Conservation (phyloP, 1,140 invertebrate genomes). For the Gonioctena quinquepunctata region DNA sequence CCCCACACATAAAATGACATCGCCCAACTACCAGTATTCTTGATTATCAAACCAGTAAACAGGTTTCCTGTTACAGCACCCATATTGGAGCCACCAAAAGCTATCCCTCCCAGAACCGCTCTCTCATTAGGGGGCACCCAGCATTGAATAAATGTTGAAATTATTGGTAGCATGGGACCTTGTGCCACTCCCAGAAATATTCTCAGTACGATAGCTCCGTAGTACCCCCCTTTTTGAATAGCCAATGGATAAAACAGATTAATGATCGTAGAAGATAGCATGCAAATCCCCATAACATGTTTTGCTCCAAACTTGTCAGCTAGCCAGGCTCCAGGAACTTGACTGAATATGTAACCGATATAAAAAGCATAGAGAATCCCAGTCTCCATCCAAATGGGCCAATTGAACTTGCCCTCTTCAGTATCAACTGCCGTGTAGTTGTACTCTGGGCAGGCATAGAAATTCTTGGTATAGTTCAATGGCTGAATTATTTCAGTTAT, state of each 20-base stretch:
- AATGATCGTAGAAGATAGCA: conserved; percentile 15
- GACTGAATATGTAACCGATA: conserved; percentile 20
- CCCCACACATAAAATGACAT: conserved; percentile 35
- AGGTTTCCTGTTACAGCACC: conserved; percentile 26
- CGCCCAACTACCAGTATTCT: conserved; percentile 15
- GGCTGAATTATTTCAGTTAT: conserved; percentile 29
- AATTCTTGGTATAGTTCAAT: not conserved
- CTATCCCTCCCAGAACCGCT: conserved; percentile 21
- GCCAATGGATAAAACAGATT: conserved; percentile 8
- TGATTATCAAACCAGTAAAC: conserved; percentile 25
- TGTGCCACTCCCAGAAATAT: conserved; percentile 15
- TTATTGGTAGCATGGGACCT: conserved; percentile 24
- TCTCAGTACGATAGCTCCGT: conserved; percentile 11
- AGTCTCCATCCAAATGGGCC: conserved; percentile 1
- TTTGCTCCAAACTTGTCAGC: conserved; percentile 28
- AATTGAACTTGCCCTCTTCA: conserved; percentile 19
- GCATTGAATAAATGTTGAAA: conserved; percentile 24
- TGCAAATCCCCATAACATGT: conserved; percentile 17
- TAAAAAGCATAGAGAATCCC: conserved; percentile 21
- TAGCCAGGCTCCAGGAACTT: conserved; percentile 27
- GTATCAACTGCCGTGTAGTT: not conserved
- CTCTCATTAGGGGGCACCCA: conserved; percentile 28
- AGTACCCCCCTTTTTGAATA: conserved; percentile 6
- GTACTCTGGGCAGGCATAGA: not conserved
- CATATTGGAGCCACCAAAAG: conserved; percentile 23